Base-by-base conservation (phyloP, 1,140 invertebrate species). In the Cotesia vestalis region DNA sequence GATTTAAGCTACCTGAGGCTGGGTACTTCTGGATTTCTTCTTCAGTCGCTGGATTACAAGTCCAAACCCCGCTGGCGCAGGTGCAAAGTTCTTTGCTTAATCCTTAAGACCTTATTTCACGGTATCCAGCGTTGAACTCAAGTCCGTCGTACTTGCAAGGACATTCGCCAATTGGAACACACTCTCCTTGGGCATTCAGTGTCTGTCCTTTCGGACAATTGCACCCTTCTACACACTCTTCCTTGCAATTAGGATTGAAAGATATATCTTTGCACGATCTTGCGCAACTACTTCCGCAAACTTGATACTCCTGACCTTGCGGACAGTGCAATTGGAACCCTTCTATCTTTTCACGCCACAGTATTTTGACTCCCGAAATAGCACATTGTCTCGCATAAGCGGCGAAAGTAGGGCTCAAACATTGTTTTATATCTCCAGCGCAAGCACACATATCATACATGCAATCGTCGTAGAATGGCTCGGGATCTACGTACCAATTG, bases 401-500 rank as follows among this genome's bases (percentile, higher is more conserved):
- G 0, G 93, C 91, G 1, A 96, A 79, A 4, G 92, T 91, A 3
- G 95, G 93, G 82, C 95, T 97, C 60, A 96, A 87, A 79, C 95
- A 97, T 27, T 89, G 87, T 14, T 89, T 83, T 2, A 89, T 79
- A 66, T 89, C 90, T 27, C 86, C 85, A 64, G 91, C 89, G 82
- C 95, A 97, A 12, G 93, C 91, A 80, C 95, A 97, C 84, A 96
- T 90, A 80, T 97, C 96, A 83, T 93, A 95, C 72, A 95, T 78
- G 82, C 96, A 97, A 81, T 94, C 90, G 73, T 92, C 89, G 83
- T 95, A 93, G 84, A 90, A 96, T 11, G 90, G 86, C 52, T 92
- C 89, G 2, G 94, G 92, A 81, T 96, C 94, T 11, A 96, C 93
- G 75, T 91, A 86, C 86, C 90, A 90, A 79, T 94, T 93, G 73